A percentile compares a stretch with the other conserved stretches of the same genome.
Evolutionary conservation across 1,140 invertebrate species (phyloP).

Genomic region (Theocolax elegans): DNA sequence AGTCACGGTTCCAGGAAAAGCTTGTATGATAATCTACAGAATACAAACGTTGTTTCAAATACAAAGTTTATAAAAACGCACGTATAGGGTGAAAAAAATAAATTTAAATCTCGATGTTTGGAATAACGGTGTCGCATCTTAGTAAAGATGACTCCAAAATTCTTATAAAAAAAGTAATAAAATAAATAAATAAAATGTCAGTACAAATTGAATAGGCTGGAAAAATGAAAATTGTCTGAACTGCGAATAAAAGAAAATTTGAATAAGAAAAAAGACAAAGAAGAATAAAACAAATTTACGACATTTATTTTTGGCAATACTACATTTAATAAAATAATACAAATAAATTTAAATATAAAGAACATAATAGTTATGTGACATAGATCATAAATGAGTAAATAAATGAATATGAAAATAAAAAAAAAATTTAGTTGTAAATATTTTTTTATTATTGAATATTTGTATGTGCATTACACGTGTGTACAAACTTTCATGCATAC

Average conservation of each 20-base stretch:
- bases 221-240: constrained; percentile 38
- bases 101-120: constrained; percentile 13
- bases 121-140: constrained; percentile 9
- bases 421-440: constrained; percentile 60
- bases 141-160: constrained; percentile 44
- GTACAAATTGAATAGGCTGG: constrained; percentile 62
- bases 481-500: constrained; percentile 40
- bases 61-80: constrained; percentile 23
- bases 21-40: neutral
- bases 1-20: neutral
- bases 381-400: constrained; percentile 45
- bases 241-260: constrained; percentile 42
- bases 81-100: neutral
- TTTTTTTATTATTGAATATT: constrained; percentile 63
- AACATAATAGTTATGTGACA: constrained; percentile 47
- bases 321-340: constrained; percentile 49
- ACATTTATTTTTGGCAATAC: constrained; percentile 65
- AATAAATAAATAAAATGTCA: too few relatives aligned
- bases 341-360: constrained; percentile 45
- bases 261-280: constrained; percentile 48
- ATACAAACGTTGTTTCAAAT: constrained; percentile 5
- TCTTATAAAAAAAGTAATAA: constrained; percentile 57
- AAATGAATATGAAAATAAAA: constrained; percentile 48
- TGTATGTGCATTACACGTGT: too few relatives aligned
- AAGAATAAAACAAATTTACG: constrained; percentile 40